Evolutionary conservation across 1,140 invertebrate species (phyloP).

Genomic region (Drosophila rhopaloa): DNA sequence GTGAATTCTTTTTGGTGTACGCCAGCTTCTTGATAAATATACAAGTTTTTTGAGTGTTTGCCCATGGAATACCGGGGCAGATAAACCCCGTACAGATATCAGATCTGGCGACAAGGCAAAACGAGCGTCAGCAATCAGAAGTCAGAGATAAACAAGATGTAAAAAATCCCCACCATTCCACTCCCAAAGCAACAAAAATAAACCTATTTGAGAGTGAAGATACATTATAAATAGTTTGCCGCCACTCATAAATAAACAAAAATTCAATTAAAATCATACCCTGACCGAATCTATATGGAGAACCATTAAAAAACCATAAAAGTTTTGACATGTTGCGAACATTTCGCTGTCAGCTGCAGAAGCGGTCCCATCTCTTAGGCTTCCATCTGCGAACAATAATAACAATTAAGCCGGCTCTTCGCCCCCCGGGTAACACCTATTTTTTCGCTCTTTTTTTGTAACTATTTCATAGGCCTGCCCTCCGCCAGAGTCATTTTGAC

Average conservation of each 20-base stretch:
- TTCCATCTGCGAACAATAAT: conserved; percentile 59
- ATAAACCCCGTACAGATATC: conserved; percentile 35
- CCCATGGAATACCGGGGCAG: conserved; percentile 29
- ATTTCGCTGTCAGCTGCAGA: conserved; percentile 68
- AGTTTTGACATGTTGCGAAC: conserved; percentile 71
- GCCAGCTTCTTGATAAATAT: conserved; percentile 40
- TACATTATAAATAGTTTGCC: conserved; percentile 49
- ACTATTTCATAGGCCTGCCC: conserved; percentile 56
- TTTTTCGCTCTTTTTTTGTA: conserved; percentile 49
- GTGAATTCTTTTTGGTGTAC: conserved; percentile 34
- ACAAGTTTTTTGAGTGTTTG: conserved; percentile 43
- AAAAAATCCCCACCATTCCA: conserved; percentile 10
- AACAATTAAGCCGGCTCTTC: conserved; percentile 60
- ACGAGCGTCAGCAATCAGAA: conserved; percentile 44
- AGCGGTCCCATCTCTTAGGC: conserved; percentile 29
- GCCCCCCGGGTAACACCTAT: conserved; percentile 58
- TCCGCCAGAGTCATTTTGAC: conserved; percentile 48
- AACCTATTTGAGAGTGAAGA: background rate
- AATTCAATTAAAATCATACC: conserved; percentile 63
- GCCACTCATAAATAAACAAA: conserved; percentile 49
- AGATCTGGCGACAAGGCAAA: conserved; percentile 36
- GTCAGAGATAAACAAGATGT: conserved; percentile 31
- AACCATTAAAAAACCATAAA: conserved; percentile 64
- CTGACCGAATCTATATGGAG: conserved; percentile 35
- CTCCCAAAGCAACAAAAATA: background rate